Evolutionary conservation across 2,888 invertebrate genomes (phyloP).

Genomic region (Coleophora deauratella): DNA sequence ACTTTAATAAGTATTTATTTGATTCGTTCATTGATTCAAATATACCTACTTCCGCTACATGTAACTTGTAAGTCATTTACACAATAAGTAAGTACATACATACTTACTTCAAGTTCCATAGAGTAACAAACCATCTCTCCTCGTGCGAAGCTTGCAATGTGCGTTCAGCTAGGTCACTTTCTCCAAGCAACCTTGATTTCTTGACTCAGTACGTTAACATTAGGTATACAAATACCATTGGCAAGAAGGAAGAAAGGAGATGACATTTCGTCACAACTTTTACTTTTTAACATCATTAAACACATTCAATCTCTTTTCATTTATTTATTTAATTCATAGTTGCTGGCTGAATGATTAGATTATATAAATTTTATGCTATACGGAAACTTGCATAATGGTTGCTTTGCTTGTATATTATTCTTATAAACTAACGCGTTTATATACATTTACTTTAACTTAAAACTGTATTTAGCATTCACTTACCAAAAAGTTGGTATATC

Average conservation of each 20-base stretch:
- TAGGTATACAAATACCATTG: slow-evolving; percentile 4
- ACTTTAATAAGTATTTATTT: no score
- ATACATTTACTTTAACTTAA: neutral
- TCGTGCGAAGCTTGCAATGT: neutral
- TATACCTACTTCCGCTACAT: no score
- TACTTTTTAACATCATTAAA: slow-evolving; percentile 43
- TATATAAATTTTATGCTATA: slow-evolving; percentile 28
- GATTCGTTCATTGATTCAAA: no score
- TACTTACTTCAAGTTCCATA: no score
- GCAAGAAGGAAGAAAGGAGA: slow-evolving; percentile 26
- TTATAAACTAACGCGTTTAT: neutral
- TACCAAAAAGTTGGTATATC: slow-evolving; percentile 27
- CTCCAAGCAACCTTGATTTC: slow-evolving; percentile 69
- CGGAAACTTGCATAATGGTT: slow-evolving; percentile 32
- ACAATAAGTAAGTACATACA: no score
- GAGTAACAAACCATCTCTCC: no score
- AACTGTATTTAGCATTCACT: slow-evolving; percentile 11
- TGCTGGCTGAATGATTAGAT: slow-evolving; percentile 10
- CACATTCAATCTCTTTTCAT: slow-evolving; percentile 24
- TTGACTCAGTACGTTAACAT: slow-evolving; percentile 51
- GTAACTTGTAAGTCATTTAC: no score
- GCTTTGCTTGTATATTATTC: slow-evolving; percentile 6
- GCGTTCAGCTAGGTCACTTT: slow-evolving; percentile 59
- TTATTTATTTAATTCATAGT: slow-evolving; percentile 31
- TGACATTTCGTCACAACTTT: slow-evolving; percentile 60